Evolutionary conservation across 2,797 vertebrate species (phyloP).

Genomic region (Salarias fasciatus): DNA sequence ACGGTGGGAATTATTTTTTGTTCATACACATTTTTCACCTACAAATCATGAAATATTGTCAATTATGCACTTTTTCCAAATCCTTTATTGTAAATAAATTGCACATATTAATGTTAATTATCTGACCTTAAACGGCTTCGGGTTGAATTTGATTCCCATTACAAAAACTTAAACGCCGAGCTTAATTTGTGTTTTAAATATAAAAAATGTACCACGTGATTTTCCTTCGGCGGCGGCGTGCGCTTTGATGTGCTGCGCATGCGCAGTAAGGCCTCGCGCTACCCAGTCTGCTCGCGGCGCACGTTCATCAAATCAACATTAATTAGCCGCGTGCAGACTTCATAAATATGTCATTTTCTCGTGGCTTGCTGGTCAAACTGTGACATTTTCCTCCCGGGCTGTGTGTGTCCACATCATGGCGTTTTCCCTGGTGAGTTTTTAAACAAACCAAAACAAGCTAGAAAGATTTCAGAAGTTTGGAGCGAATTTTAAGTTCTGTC

Average conservation of each 20-base stretch:
- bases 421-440: conserved; percentile 85
- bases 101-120: too few species aligned
- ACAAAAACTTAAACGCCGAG: too few species aligned
- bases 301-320: conserved; percentile 69
- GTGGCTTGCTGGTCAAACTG: conserved; percentile 32
- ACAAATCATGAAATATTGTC: too few species aligned
- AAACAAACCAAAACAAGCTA: not conserved
- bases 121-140: too few species aligned
- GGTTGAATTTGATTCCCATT: too few species aligned
- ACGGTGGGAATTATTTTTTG: too few species aligned
- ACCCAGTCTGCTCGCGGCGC: conserved; percentile 33
- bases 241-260: conserved; percentile 61
- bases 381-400: conserved; percentile 52
- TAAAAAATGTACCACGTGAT: conserved; percentile 24
- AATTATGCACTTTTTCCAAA: too few species aligned
- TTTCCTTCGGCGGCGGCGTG: not conserved
- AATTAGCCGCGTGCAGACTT: conserved; percentile 59
- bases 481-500: not conserved
- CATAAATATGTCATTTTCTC: conserved; percentile 57
- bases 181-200: too few species aligned
- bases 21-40: too few species aligned
- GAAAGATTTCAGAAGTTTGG: too few species aligned
- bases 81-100: too few species aligned
- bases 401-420: conserved; percentile 73
- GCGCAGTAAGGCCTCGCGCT: conserved; percentile 28